Evolutionary conservation across 2,113 vertebrate genomes (phyloP).

Genomic region (Spheniscus mendiculus): DNA sequence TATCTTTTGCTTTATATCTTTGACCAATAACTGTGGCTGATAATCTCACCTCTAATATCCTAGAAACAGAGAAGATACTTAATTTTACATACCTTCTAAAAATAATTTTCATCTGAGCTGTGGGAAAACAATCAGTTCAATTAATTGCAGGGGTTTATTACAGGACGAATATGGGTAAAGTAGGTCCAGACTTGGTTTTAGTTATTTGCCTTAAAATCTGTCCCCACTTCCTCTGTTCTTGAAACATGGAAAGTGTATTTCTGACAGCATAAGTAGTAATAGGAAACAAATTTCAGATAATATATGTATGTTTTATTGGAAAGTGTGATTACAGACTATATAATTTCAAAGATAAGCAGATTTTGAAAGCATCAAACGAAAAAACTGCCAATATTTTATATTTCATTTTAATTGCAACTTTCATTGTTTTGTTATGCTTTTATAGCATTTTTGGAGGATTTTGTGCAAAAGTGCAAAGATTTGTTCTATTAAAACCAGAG

Average conservation of each 20-base stretch:
- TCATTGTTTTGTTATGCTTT: neutral
- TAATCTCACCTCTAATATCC: neutral
- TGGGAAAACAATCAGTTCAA: neutral
- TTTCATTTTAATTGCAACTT: neutral
- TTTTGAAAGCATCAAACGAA: neutral
- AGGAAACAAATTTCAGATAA: neutral
- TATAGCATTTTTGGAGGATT: neutral
- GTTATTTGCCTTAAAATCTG: neutral
- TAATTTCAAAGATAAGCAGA: neutral
- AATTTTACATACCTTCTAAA: neutral
- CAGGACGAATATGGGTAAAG: neutral
- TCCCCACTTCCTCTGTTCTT: neutral
- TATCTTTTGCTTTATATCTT: neutral
- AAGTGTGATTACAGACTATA: neutral
- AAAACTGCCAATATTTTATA: neutral
- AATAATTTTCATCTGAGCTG: neutral
- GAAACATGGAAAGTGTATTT: neutral
- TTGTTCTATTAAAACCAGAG: neutral
- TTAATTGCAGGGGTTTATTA: neutral
- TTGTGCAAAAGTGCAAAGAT: neutral
- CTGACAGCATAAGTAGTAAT: neutral
- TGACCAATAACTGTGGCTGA: neutral
- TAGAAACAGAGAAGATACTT: neutral
- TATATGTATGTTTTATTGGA: neutral
- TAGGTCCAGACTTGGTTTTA: neutral